Evolutionary conservation across 1,140 invertebrate species (phyloP).

Genomic region (Phortica variegata): DNA sequence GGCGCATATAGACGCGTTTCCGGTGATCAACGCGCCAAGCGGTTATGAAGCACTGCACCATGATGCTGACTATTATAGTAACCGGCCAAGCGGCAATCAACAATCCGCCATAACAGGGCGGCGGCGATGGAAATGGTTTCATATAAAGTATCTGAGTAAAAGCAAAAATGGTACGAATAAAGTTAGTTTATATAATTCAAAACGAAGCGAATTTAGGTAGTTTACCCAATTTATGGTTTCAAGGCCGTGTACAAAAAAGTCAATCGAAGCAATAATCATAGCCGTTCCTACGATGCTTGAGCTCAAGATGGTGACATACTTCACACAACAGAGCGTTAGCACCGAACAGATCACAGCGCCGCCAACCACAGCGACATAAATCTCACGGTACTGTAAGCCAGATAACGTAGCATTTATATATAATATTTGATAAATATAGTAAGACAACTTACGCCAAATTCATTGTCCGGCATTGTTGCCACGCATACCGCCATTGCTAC

Average conservation of each 20-base stretch:
- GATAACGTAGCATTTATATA: too few relatives aligned
- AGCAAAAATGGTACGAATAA: neutral
- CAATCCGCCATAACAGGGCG: conserved; percentile 53
- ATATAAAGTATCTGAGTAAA: conserved; percentile 40
- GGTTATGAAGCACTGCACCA: conserved; percentile 56
- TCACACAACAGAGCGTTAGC: conserved; percentile 50
- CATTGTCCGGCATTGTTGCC: conserved; percentile 55
- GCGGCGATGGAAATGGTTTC: conserved; percentile 49
- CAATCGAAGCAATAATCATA: conserved; percentile 52
- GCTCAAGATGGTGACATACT: conserved; percentile 52
- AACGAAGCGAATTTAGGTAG: neutral
- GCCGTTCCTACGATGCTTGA: conserved; percentile 54
- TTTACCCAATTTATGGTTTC: conserved; percentile 52
- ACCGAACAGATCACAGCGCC: conserved; percentile 55
- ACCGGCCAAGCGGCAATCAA: conserved; percentile 51
- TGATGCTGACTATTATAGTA: conserved; percentile 49
- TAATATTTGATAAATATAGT: neutral
- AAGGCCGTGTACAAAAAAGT: conserved; percentile 52
- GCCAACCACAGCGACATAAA: conserved; percentile 50
- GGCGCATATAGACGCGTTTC: conserved; percentile 46
- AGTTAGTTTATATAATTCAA: neutral
- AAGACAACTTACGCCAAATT: conserved; percentile 46
- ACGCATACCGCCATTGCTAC: conserved; percentile 52
- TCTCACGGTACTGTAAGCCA: conserved; percentile 40
- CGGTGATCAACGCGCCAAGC: conserved; percentile 55